Base-by-base conservation (phyloP, 2,888 invertebrate genomes). In the Nomada fucata region DNA sequence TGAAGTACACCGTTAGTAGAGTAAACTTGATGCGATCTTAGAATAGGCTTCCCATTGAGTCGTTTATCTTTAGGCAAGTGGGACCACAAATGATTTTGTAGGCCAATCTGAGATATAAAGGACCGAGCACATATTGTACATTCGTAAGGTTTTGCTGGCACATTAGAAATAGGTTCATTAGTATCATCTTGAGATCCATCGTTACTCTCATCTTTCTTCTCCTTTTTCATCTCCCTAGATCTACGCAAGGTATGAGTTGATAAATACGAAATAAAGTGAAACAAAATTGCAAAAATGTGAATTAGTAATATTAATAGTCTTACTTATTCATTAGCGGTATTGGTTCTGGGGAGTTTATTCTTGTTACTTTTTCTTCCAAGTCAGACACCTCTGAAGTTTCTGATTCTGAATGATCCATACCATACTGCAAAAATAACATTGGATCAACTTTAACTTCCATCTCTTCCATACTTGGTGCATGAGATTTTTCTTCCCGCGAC, bases 361-460 rank as follows among this genome's bases (percentile, higher is more conserved):
- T 88, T 53, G 20, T 81, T 63, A 89, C 76, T 79, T 91, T 91
- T 50, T 93, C 93, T 50, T 94, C 93, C n/a, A 90, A 91, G 70
- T 94, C 94, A 82, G 91, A 88, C 89, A 84, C 84, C 23, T 93
- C 93, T 2, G 92, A 92, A 68, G 88, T 86, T 73, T 92, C 92
- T 2, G 93, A 92, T 23, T 89, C 87, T 10, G 91, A 90, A 60
- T 94, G 94, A 83, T 95, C 95, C 80, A 95, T 94, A 85, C 95
- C 93, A 71, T 94, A 96, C 88, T 96, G 95, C 63, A 96, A 92
- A 87, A 96, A 95, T 91, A 96, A 94, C 96, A 96, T 96, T 5
- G 96, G 96, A 91, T 96, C 96, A 0, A 96, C 95, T 91, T 95
- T 95, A 0, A 96, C 95, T 94, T 96, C 96, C 95, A 96, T 95